These are phyloP conservation scores for Pegea sp. DNA, from an alignment of 23 tunicate genomes.

Conservation along the genomic window DNA sequence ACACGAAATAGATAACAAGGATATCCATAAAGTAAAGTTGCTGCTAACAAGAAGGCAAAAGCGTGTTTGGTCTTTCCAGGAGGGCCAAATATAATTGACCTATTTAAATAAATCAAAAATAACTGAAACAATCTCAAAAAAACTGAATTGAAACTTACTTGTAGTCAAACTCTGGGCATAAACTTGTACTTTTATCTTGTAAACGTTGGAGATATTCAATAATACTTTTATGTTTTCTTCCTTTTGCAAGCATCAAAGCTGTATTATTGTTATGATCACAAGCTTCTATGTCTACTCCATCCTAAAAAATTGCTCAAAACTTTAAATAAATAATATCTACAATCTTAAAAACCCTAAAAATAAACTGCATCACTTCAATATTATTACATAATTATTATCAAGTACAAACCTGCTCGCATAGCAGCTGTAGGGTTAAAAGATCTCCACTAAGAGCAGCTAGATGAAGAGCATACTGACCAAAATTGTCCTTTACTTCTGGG, in stretches of 20 bases:
- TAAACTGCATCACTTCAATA: not conserved
- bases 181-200: slow-evolving; percentile 1
- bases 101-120: slow-evolving; percentile 4
- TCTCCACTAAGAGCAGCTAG: slow-evolving; percentile 86
- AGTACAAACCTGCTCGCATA: slow-evolving; percentile 71
- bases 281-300: slow-evolving; percentile 59
- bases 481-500: slow-evolving; percentile 82
- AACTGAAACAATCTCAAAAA: not conserved
- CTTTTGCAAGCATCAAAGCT: slow-evolving; percentile 82
- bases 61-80: slow-evolving; percentile 86
- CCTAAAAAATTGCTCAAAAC: slow-evolving; percentile 11
- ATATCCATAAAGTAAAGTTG: slow-evolving; percentile 62
- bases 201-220: slow-evolving; percentile 23
- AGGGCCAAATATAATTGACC: slow-evolving; percentile 88
- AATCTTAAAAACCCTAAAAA: slow-evolving; percentile 1
- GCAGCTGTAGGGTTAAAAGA: slow-evolving; percentile 56
- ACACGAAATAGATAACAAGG: slow-evolving; percentile 77
- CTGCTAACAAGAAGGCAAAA: slow-evolving; percentile 39
- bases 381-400: not conserved
- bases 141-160: not conserved
- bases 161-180: too few relatives aligned
- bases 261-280: slow-evolving; percentile 92
- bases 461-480: slow-evolving; percentile 93
- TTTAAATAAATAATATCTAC: not conserved
- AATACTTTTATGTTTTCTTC: slow-evolving; percentile 42